Percentiles rank a stretch among this genome's conserved stretches.
These are phyloP conservation scores for Apamea sordens DNA, from an alignment of 2,888 invertebrate genomes.

Conservation along the genomic window DNA sequence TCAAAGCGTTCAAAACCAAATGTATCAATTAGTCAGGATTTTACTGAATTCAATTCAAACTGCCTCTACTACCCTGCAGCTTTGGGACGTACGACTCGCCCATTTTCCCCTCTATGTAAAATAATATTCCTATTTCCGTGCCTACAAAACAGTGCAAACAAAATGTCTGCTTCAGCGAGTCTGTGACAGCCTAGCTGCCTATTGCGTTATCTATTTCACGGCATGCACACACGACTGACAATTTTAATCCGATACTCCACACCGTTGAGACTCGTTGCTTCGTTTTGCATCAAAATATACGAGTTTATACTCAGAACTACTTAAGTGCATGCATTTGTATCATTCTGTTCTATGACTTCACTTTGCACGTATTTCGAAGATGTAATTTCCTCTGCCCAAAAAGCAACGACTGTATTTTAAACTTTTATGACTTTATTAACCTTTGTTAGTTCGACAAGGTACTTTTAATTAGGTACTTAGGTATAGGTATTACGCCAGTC, in stretches of 20 bases:
- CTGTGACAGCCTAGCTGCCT: neutral
- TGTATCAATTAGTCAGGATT: neutral
- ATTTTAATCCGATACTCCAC: neutral
- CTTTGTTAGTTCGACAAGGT: neutral
- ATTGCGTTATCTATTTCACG: conserved; percentile 21
- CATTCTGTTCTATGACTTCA: neutral
- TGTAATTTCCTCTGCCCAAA: neutral
- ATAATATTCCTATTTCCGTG: neutral
- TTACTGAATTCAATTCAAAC: neutral
- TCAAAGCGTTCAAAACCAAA: neutral
- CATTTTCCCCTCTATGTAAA: neutral
- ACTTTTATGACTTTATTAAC: neutral
- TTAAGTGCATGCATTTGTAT: neutral
- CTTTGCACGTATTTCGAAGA: neutral
- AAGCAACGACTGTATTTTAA: neutral
- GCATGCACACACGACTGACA: conserved; percentile 15
- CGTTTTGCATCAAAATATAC: neutral
- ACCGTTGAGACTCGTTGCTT: neutral
- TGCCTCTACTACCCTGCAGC: neutral
- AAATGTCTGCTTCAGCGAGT: neutral
- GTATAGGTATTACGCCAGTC: too few relatives aligned
- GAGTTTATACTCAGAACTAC: neutral
- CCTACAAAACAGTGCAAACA: conserved; percentile 4
- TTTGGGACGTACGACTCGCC: neutral
- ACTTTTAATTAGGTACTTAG: neutral